Base-by-base conservation (phyloP, 2,888 invertebrate species). In the Nomada fucata region DNA sequence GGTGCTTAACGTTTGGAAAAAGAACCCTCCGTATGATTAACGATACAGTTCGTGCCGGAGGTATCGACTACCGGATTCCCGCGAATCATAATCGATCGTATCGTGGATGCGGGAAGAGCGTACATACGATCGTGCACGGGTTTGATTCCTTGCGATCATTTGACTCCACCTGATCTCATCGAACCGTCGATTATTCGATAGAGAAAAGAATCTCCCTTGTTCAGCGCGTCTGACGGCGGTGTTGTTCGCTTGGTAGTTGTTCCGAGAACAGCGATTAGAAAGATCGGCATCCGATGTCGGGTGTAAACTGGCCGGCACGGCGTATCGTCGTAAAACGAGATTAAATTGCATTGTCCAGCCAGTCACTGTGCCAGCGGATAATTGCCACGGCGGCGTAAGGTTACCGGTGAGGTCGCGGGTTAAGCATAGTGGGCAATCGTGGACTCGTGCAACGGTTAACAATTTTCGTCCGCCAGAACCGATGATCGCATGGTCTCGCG, bases 291-390 rank as follows among this genome's bases (percentile, higher is more conserved):
- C 55, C 73, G 73, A 80, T 79, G 82, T 72, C 79, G 79, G 59
- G 75, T 61, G 72, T 80, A 73, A 76, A 70, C 57, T 70, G 47
- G 47, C 70, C 67, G 64, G 53, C 53, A 44, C 55, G 36, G 61
- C 18, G 47, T 72, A 76, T 81, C 70, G 71, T 67, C 74, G 71
- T 76, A 55, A 71, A 76, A 47, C 65, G 77, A 63, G 77, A 88
- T 88, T 78, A 79, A 85, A 86, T 88, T 80, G 83, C 79, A 86
- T 88, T 81, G 77, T 80, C 65, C 60, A 23, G 60, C 11, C 26
- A 44, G 71, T 67, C 72, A 60, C 55, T 59, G 70, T 55, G 55
- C 59, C 73, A 52, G 68, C 77, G 78, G 78, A 86, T 86, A 86
- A 81, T 83, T 81, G 74, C 72, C 47, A 53, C 57, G 75, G 47